Evolutionary conservation across 2,888 invertebrate genomes (phyloP), one percentile per base, ranked within the genome.

Genomic region (Meandrusa payeni): DNA sequence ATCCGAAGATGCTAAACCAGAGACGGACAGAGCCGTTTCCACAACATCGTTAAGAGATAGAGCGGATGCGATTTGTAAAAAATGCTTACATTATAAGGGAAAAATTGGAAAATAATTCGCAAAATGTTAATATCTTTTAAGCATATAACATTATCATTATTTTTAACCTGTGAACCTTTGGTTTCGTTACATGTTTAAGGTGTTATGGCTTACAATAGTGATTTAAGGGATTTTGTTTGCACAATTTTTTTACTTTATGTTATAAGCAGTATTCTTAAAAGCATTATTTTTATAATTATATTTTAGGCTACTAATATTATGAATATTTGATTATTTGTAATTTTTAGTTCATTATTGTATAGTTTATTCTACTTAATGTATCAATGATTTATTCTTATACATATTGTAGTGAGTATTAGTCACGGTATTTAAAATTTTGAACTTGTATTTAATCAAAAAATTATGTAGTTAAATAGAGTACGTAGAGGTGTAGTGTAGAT

Each of bases 41-140:
- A 70, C 76, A 1, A 75, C 73, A 45, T 63, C 75, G 2, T 79
- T 88, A 5, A 85, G 77, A 42, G 76, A 85, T 26, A 81, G 63
- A 50, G 88, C 88, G 5, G 87, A 88, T 41, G 88, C 87, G 0
- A 81, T 88, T 50, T 88, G 88, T 55, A 88, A 87, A 59, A 88
- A 88, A 61, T 88, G 88, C 48, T 66, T 88, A 39, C 88, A 88
- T 64, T 88, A 86, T 39, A 88, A 86, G 59, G 88, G 85, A 1
- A 85, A 81, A 50, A 62, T 76, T 22, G 57, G 68, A 1, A 82
- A 85, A 61, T 80, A 74, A 73, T 7, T 2, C 2, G 34, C 1
- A 20, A 7, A 7, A 1, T 22, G 5, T 31, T n/a, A n/a, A n/a
- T 29, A 17, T 28, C 2, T 5, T 17, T 34, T 28, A 20, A 22